A percentile compares a stretch with the other conserved stretches of the same genome.
phyloP scores from a whole-genome alignment of 2,888 invertebrate genomes.

The Desoria tigrina region DNA sequence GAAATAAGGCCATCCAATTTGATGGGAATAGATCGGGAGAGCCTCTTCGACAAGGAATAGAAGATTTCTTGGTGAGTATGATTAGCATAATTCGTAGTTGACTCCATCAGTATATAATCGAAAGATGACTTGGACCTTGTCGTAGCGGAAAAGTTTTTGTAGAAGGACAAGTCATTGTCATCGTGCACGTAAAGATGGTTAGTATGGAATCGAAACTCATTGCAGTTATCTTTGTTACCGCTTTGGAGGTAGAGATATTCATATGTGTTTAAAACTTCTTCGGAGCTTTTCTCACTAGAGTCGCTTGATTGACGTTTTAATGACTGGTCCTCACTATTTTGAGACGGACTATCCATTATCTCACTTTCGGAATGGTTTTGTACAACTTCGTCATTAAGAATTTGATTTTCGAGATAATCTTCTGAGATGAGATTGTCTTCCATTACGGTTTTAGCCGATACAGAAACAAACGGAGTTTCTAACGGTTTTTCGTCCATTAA shows the following conservation, averaged over 20 bases:
- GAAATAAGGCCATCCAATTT: constrained; percentile 22
- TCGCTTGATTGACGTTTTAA: too few relatives aligned
- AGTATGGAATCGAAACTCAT: background rate
- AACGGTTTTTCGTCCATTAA: too few relatives aligned
- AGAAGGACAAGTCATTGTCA: constrained; percentile 33
- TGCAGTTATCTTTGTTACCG: background rate
- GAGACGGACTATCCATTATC: too few relatives aligned
- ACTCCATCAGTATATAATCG: background rate
- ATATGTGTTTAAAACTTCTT: too few relatives aligned
- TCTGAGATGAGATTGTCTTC: too few relatives aligned
- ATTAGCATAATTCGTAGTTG: background rate
- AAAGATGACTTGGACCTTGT: constrained; percentile 31
- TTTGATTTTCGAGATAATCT: too few relatives aligned
- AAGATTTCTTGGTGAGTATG: background rate
- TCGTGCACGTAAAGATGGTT: constrained; percentile 23
- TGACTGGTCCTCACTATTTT: background rate
- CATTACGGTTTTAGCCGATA: too few relatives aligned
- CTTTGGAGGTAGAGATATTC: too few relatives aligned
- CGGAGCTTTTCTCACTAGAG: too few relatives aligned
- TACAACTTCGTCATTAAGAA: too few relatives aligned
- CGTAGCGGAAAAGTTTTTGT: constrained; percentile 35
- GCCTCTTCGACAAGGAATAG: constrained; percentile 1
- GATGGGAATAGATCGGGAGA: constrained; percentile 33
- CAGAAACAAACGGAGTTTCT: too few relatives aligned
- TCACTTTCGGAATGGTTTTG: too few relatives aligned